Conservation (phyloP, 2,113 vertebrate species). For the Baryphthengus martii region DNA sequence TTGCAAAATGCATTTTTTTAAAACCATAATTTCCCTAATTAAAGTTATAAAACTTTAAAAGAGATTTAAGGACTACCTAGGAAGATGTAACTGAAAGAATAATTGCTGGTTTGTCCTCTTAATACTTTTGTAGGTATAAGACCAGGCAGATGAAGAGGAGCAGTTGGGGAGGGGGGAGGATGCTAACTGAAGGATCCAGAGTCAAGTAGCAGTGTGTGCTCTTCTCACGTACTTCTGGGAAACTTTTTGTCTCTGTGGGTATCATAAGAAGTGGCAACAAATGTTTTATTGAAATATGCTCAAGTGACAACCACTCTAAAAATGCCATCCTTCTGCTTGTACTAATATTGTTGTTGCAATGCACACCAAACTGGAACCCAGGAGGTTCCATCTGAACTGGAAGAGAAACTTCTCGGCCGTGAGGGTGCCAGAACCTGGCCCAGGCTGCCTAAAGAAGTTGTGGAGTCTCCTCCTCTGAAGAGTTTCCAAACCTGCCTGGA, state of each 20-base stretch:
- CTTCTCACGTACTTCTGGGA: not conserved
- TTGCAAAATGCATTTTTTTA: not conserved
- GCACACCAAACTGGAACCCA: not conserved
- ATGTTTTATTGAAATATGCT: not conserved
- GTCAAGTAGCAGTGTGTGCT: not conserved
- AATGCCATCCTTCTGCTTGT: not conserved
- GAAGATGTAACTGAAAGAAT: constrained; percentile 1
- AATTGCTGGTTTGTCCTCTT: not conserved
- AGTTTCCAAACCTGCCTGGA: no score
- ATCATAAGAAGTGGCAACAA: not conserved
- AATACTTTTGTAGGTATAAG: not conserved
- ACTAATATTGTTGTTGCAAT: not conserved
- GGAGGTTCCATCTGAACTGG: no score
- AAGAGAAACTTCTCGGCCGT: no score
- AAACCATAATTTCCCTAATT: no score
- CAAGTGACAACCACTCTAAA: not conserved
- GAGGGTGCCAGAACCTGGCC: no score
- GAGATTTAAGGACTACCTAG: not conserved
- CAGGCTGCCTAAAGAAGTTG: no score
- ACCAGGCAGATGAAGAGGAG: not conserved
- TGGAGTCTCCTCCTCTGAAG: no score
- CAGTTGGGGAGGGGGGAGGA: not conserved
- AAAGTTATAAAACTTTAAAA: not conserved
- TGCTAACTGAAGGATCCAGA: not conserved
- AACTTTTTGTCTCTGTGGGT: not conserved